Percentiles rank a stretch among this genome's conserved stretches.
These are phyloP conservation scores for Erpobdella octoculata DNA, from an alignment of 2,888 invertebrate species.

Conservation along the genomic window DNA sequence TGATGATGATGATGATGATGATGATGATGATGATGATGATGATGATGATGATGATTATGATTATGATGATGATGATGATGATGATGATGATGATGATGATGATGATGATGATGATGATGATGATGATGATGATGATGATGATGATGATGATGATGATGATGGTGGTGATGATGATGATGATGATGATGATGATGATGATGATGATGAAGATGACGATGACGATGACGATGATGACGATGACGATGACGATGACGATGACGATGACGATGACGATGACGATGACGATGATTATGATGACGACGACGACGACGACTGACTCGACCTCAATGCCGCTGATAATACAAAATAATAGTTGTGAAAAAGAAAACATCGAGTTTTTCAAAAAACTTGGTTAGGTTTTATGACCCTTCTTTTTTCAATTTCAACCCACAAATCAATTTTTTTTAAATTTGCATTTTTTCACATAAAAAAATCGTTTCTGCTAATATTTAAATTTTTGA, in stretches of 20 bases:
- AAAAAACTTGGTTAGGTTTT: too few species aligned
- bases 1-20: constrained; percentile 8
- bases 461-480: too few species aligned
- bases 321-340: background rate
- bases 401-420: too few species aligned
- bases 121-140: constrained; percentile 13
- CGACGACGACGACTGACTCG: background rate
- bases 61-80: too few species aligned
- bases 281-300: too few species aligned
- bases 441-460: too few species aligned
- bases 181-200: constrained; percentile 21
- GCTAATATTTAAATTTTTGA: too few species aligned
- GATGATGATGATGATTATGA: too few species aligned
- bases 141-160: background rate
- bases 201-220: background rate
- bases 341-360: background rate
- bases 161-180: constrained; percentile 13
- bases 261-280: background rate
- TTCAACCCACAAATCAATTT: too few species aligned
- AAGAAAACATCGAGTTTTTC: background rate
- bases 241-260: background rate
- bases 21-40: constrained; percentile 15
- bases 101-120: background rate
- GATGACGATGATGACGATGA: background rate
- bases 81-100: constrained; percentile 4